Conservation (phyloP, 2,888 invertebrate genomes). For the Cinara cedri region DNA sequence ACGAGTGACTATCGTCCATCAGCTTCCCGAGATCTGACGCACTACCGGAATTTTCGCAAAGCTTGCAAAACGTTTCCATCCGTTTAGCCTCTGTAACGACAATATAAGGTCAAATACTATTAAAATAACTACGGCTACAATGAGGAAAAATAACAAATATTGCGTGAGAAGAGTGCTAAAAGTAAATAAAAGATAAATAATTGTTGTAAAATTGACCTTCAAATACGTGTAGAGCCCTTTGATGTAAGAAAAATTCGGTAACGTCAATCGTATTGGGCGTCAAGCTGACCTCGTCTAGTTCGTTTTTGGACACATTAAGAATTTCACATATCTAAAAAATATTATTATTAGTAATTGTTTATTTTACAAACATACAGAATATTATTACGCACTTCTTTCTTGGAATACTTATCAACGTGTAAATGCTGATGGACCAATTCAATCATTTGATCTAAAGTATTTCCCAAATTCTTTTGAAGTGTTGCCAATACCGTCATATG, state of each 20-base stretch:
- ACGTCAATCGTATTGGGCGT: conserved; percentile 71
- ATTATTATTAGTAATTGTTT: not conserved
- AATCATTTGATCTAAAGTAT: conserved; percentile 74
- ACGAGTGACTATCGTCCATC: conserved; percentile 88
- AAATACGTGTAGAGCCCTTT: conserved; percentile 89
- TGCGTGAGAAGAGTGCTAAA: no score
- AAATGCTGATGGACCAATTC: conserved; percentile 71
- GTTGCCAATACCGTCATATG: conserved; percentile 73
- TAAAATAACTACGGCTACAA: no score
- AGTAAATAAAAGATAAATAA: no score
- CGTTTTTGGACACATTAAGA: conserved; percentile 68
- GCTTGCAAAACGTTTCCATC: conserved; percentile 76
- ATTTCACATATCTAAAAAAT: conserved; percentile 64
- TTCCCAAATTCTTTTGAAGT: conserved; percentile 72
- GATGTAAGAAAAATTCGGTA: conserved; percentile 75
- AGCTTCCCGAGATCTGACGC: conserved; percentile 72
- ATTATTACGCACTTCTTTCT: conserved; percentile 68
- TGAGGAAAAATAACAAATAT: no score
- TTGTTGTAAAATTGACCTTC: no score
- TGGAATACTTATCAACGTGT: conserved; percentile 72
- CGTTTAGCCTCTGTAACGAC: conserved; percentile 78
- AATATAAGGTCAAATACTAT: no score
- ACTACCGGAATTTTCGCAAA: conserved; percentile 65
- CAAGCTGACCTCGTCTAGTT: conserved; percentile 72
- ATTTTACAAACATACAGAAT: no score